Conservation (phyloP, 2,888 invertebrate species). For the Coelinius sp. region DNA sequence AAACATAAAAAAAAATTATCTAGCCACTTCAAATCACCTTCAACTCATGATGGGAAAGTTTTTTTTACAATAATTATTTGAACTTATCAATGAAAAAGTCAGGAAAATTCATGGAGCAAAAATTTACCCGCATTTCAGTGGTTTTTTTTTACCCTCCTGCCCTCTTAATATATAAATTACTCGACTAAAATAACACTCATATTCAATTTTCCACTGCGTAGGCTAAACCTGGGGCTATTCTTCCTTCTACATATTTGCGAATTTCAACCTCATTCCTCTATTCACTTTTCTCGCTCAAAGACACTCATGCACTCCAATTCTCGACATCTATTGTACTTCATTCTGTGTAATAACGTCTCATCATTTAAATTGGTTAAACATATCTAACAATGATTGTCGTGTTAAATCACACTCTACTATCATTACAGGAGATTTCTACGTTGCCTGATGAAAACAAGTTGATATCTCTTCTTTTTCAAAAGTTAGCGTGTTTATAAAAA, state of each 20-base stretch:
- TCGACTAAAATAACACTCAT: constrained; percentile 64
- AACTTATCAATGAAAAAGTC: too few species aligned
- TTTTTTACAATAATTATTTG: too few species aligned
- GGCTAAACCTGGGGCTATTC: constrained; percentile 40
- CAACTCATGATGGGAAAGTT: too few species aligned
- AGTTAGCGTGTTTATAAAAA: neutral
- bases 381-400: constrained; percentile 52
- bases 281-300: neutral
- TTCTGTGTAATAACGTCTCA: neutral
- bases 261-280: neutral
- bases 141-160: too few species aligned
- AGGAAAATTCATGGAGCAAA: neutral
- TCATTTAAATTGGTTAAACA: constrained; percentile 56
- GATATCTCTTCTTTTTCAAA: too few species aligned
- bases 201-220: constrained; percentile 62
- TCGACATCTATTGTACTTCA: neutral
- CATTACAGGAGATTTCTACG: constrained; percentile 34
- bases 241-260: neutral
- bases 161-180: constrained; percentile 69
- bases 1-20: too few species aligned
- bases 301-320: neutral
- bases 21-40: too few species aligned
- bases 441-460: constrained; percentile 24
- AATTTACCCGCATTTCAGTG: too few species aligned
- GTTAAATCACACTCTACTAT: constrained; percentile 54